These are phyloP conservation scores for Aspidiotus destructor DNA, from an alignment of 2,888 invertebrate species.

Conservation along the genomic window DNA sequence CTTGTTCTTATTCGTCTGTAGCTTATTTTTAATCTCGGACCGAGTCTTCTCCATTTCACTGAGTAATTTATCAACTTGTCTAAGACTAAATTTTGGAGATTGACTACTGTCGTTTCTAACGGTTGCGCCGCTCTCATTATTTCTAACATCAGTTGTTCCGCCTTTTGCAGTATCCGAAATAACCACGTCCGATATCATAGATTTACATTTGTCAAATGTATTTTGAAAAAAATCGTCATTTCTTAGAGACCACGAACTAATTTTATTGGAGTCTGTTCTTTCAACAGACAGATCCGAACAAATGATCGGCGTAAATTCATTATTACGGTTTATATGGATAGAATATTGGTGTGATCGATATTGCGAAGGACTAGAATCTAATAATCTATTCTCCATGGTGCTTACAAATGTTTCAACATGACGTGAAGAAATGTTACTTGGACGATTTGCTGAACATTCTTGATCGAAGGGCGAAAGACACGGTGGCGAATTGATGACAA, in stretches of 20 bases:
- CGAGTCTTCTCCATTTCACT: slow-evolving; percentile 25
- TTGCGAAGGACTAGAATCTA: background rate
- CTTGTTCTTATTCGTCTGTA: slow-evolving; percentile 18
- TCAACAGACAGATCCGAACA: background rate
- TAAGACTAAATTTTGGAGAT: slow-evolving; percentile 19
- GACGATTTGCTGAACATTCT: background rate
- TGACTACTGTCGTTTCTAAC: background rate
- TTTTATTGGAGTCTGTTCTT: background rate
- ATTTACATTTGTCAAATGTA: background rate
- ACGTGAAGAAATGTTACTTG: background rate
- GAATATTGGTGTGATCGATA: background rate
- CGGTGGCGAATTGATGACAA: slow-evolving; percentile 32
- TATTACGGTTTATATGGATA: background rate
- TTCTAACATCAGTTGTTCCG: background rate
- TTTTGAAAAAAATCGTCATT: background rate
- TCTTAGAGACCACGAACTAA: background rate
- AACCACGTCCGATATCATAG: background rate
- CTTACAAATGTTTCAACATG: background rate
- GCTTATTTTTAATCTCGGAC: slow-evolving; percentile 16
- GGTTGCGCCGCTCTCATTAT: background rate
- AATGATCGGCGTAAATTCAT: background rate
- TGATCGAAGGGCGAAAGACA: slow-evolving; percentile 11
- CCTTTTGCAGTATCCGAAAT: background rate
- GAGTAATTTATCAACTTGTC: slow-evolving; percentile 22
- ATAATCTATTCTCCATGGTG: background rate